Evolutionary conservation across 37 sponge, comb jelly and placozoan genomes (phyloP), one percentile per base, ranked within the genome.

Genomic region (Agelas oroides): DNA sequence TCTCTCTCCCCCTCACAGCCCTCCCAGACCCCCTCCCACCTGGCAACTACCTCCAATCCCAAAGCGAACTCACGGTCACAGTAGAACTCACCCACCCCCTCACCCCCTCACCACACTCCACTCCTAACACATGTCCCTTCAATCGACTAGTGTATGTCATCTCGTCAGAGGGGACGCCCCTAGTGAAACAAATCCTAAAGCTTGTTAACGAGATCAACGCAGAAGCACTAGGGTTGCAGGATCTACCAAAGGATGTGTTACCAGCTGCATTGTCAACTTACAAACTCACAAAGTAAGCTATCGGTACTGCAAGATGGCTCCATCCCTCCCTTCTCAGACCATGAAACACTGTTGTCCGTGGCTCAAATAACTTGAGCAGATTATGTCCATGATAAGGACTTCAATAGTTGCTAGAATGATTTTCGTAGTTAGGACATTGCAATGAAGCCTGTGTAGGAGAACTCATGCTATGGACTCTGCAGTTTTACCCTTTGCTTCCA

Each of bases 251-350:
- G 36, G 79, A 87, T 32, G 65, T 89, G 33, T 74, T 64, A 19
- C 38, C 35, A 2, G 77, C 87, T 21, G 93, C 93, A 18, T 86
- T 97, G 33, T 97, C 97, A 13, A 97, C 97, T 16, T 97, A 90
- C 88, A 97, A 97, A 61, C 87, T 97, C 14, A 91, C 92, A 12
- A 90, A 52, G 94, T 93, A 25, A 75, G 24, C 0, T 1, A n/a
- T n/a, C n/a, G n/a, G n/a, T n/a, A n/a, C n/a, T n/a, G n/a, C 64
- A 62, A 2, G 64, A 12, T 62, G 64, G 16, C 24, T 27, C 20
- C 79, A 36, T 32, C 39, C 33, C 8, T n/a, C n/a, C n/a, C n/a
- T n/a, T n/a, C n/a, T n/a, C n/a, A n/a, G n/a, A n/a, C n/a, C n/a
- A n/a, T n/a, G n/a, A n/a, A n/a, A n/a, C n/a, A n/a, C n/a, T n/a